Conservation (phyloP, 2,888 invertebrate genomes). For the Blastobasis adustella region DNA sequence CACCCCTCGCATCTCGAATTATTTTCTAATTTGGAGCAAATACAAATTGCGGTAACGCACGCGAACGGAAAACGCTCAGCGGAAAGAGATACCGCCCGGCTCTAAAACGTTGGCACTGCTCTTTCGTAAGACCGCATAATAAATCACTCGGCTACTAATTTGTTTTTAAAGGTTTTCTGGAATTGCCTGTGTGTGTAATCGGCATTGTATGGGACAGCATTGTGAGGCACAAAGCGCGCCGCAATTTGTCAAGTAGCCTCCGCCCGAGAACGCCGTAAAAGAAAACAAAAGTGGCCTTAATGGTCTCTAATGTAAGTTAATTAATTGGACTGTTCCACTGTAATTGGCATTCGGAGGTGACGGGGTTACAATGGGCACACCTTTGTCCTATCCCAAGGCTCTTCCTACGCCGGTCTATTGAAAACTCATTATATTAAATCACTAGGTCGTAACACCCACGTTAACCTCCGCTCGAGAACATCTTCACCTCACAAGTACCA, state of each 20-base stretch:
- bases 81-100: conserved; percentile 37
- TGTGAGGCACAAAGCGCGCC: conserved; percentile 39
- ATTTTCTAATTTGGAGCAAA: conserved; percentile 72
- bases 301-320: conserved; percentile 49
- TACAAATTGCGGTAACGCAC: conserved; percentile 69
- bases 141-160: conserved; percentile 70
- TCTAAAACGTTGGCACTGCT: conserved; percentile 16
- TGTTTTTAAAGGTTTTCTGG: conserved; percentile 71
- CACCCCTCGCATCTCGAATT: conserved; percentile 34
- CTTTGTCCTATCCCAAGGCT: too few species aligned
- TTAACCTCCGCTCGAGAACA: too few species aligned
- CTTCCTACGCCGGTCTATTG: too few species aligned
- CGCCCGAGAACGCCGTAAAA: conserved; percentile 28
- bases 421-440: too few species aligned
- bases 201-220: conserved; percentile 56
- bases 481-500: too few species aligned
- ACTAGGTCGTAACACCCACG: conserved; percentile 18
- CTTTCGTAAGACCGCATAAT: conserved; percentile 61
- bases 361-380: conserved; percentile 5
- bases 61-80: conserved; percentile 59
- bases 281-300: conserved; percentile 53
- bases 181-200: conserved; percentile 64
- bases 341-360: conserved; percentile 42
- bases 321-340: conserved; percentile 50
- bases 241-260: conserved; percentile 58